Base-by-base conservation (phyloP, 2,888 invertebrate species). In the Mythimna impura region DNA sequence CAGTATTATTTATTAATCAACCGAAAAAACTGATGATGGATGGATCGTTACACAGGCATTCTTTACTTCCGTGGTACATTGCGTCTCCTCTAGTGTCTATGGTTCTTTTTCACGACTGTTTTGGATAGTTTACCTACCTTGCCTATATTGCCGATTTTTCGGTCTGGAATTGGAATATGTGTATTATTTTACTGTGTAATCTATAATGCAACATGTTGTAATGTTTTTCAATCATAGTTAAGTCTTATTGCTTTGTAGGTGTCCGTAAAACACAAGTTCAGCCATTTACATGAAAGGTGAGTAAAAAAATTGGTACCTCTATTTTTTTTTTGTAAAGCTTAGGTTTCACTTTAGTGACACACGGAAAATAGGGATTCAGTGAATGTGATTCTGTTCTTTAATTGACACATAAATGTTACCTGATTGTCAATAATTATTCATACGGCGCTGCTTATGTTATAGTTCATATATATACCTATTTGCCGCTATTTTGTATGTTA, bases 241-340 rank as follows among this genome's bases (percentile, higher is more conserved):
- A 91, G 85, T 87, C 78, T 80, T 80, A 86, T 89, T 83, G 71
- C 85, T 80, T 80, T 81, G 81, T 88, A 90, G 84, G 86, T 89
- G 89, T 87, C 86, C 82, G 81, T 89, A 89, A 90, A 94, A 92
- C 91, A 90, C 89, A 89, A 91, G 88, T 92, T 94, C 95, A 95
- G 94, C 96, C 96, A 96, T 96, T 96, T 96, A 96, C 96, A 96
- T 95, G 96, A 96, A 94, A 94, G 95, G 96, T 94, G 93, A 96
- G 96, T 94, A 94, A 96, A 96, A 96, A 96, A 96, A 95, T 93
- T 93, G 89, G 92, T 93, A 93, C 93, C 89, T 91, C 88, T 88
- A 90, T 90, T 91, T 93, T 95, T 95, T 93, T 95, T 90, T 89
- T 91, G 71, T 89, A 85, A 83, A 87, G 88, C 86, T 83, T 86